Conservation (phyloP, 2,113 vertebrate species). For the Passerina amoena region DNA sequence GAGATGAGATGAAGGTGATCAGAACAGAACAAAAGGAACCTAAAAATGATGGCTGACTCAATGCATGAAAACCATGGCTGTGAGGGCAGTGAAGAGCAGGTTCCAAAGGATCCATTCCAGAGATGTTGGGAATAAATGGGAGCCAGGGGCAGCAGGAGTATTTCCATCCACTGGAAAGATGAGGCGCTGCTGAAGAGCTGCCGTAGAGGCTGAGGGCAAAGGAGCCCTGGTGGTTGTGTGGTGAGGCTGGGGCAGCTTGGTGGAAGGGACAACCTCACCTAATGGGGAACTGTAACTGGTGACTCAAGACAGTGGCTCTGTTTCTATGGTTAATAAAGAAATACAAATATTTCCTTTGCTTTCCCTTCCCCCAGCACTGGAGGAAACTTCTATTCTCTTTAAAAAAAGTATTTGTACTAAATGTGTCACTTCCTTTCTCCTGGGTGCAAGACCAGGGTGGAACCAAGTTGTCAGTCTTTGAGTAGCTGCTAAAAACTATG, state of each 20-base stretch:
- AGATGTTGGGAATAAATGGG: background rate
- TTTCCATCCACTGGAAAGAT: background rate
- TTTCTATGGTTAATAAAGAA: background rate
- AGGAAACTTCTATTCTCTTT: background rate
- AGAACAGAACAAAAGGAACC: background rate
- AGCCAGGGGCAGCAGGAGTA: background rate
- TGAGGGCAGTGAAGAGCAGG: background rate
- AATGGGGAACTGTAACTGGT: background rate
- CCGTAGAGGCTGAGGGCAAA: background rate
- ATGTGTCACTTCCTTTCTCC: background rate
- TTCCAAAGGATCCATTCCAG: background rate
- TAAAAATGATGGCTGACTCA: fast-evolving
- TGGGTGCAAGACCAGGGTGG: background rate
- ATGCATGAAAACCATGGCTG: background rate
- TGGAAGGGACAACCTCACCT: background rate
- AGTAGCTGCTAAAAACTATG: background rate
- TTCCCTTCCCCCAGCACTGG: background rate
- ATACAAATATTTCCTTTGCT: background rate
- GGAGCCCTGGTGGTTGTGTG: background rate
- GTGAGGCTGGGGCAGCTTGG: background rate
- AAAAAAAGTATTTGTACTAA: background rate
- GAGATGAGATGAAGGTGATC: background rate
- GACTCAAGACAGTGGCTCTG: background rate
- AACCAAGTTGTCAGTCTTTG: background rate
- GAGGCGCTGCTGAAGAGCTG: background rate